A percentile compares a stretch with the other conserved stretches of the same genome.
phyloP scores from a whole-genome alignment of 2,888 invertebrate species.

The Lithophane socia region DNA sequence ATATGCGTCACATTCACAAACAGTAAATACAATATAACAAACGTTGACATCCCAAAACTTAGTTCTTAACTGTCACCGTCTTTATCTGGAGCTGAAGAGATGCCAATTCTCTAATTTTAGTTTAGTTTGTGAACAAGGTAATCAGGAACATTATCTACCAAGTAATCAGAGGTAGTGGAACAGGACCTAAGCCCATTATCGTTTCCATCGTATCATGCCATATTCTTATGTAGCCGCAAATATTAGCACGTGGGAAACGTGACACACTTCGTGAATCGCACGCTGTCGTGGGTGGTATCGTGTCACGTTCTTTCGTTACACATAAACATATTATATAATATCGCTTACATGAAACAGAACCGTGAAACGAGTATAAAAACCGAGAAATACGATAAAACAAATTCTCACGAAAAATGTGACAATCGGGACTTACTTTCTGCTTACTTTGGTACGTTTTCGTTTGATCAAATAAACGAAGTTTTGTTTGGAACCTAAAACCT shows the following conservation, averaged over 20 bases:
- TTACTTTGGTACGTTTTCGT: neutral
- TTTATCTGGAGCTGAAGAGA: neutral
- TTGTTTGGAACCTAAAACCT: neutral
- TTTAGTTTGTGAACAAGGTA: neutral
- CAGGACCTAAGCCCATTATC: neutral
- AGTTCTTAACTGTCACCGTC: neutral
- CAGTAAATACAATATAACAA: too few species aligned
- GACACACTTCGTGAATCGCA: neutral
- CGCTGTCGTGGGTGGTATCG: neutral
- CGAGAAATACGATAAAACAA: neutral
- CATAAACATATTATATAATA: neutral
- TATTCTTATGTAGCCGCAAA: neutral
- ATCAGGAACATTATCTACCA: neutral
- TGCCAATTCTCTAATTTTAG: neutral
- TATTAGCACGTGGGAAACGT: neutral
- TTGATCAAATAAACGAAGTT: neutral
- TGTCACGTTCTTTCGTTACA: neutral
- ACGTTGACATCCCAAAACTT: too few species aligned
- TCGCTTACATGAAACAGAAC: neutral
- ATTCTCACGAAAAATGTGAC: neutral
- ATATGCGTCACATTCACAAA: too few species aligned
- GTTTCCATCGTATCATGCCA: neutral
- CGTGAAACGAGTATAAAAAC: neutral
- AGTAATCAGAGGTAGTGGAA: neutral
- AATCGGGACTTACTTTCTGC: neutral